Base-by-base conservation (phyloP, 2,113 vertebrate genomes). In the Lepisosteus oculatus region DNA sequence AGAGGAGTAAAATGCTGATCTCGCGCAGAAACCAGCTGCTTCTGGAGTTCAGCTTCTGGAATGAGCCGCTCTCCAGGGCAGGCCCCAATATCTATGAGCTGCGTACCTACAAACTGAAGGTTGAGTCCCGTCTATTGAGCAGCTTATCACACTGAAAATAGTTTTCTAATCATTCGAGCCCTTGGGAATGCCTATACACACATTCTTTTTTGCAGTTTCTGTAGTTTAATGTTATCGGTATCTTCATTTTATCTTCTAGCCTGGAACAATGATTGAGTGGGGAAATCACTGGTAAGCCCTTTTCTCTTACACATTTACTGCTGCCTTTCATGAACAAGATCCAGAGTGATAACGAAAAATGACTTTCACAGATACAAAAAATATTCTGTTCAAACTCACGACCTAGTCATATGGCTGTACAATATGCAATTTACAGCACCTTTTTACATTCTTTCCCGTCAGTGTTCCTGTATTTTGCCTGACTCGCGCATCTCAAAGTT, bases 231-330 rank as follows among this genome's bases (percentile, higher is more conserved):
- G 69, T 0, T 80, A 76, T 4, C 0, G 9, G 9, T 51, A 51
- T 51, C 9, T 51, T 9, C 47, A 51, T 51, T 5, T 51, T 51
- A 51, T 51, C 5, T 88, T 85, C 78, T 86, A 99, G 97, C 96
- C 97, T 3, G 97, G 97, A 68, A 98, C 97, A 70, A 99, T 99
- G 97, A 93, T 99, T 0, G 97, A 99, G 79, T 99, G 97, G 97
- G 97, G 97, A 55, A 99, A 98, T 82, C 95, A 95, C 83, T 99
- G 97, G 97, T 99, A 77, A 94, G 95, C 68, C 12, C 55, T 8
- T 45, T 55, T 62, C 7, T 14, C 43, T 61, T 43, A 13, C 15
- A 14, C 43, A 57, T 2, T 47, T 72, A 3, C 47, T 51, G 0
- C 29, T 29, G 1, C 2, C 29, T 29, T 29, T 29, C 29, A 29